Base-by-base conservation (phyloP, 2,888 invertebrate species). In the Calephelis perditalis region DNA sequence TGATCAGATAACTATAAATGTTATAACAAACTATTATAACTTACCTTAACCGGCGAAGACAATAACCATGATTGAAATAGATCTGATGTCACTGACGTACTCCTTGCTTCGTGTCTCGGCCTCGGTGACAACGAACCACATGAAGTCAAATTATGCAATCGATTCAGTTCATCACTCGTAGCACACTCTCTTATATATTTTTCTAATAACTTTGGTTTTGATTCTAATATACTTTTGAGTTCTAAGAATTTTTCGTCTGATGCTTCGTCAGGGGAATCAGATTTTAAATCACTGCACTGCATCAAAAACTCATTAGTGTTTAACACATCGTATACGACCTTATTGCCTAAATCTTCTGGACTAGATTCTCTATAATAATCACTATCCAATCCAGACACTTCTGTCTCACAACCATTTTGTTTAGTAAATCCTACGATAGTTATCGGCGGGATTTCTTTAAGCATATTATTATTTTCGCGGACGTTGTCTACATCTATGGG, bases 41-140 rank as follows among this genome's bases (percentile, higher is more conserved):
- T 82, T 67, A 94, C 93, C 92, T 94, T 94, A 75, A 94, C 91
- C 7, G 96, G 95, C 58, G 95, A 95, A 43, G 96, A 94, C 45
- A 95, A 93, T 76, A 96, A 86, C 96, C 96, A 97, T 67, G 95
- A 92, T 75, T 96, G 96, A 84, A 96, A 96, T 66, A 97, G 91
- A 78, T 97, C 96, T 67, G 96, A 95, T 55, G 95, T 95, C 68
- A 96, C 94, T 56, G 95, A 96, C 56, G 95, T 94, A 65, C 95
- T 92, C 68, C 93, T 91, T 8, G 92, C 91, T 70, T 90, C 92
- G 63, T 88, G 85, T 58, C 79, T 81, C 15, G 91, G 91, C 72
- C 84, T 78, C 49, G 86, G 89, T 8, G 89, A 90, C 61, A 89
- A 64, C 3, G 87, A 82, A 15, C 92, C 92, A 52, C 87, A 87